Conservation (phyloP, 2,113 vertebrate species). For the Vimba vimba region DNA sequence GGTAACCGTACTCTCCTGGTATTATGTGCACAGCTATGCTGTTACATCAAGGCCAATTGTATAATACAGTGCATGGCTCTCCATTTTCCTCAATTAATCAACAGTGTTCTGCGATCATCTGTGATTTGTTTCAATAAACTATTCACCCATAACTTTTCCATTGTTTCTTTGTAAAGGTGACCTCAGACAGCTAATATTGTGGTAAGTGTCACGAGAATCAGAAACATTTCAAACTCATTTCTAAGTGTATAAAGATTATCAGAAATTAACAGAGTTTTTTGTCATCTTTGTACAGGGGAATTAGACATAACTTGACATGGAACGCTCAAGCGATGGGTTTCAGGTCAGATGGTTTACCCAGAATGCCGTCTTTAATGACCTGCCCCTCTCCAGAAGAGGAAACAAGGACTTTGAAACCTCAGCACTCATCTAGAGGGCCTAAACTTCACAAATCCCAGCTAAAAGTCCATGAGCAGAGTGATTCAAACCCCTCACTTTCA, state of each 20-base stretch:
- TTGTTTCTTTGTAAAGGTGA: conserved; percentile 76
- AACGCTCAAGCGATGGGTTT: conserved; percentile 82
- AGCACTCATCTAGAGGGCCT: conserved; percentile 35
- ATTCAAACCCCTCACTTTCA: conserved; percentile 56
- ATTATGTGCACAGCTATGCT: conserved; percentile 70
- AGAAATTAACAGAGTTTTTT: not conserved
- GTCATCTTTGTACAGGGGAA: conserved; percentile 74
- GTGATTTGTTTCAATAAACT: conserved; percentile 63
- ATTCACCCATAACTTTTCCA: conserved; percentile 32
- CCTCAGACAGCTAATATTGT: conserved; percentile 85
- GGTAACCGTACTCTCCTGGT: conserved; percentile 72
- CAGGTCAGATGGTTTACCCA: conserved; percentile 74
- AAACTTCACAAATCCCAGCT: conserved; percentile 44
- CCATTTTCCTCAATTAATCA: conserved; percentile 60
- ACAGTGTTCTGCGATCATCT: conserved; percentile 52
- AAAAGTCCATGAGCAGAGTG: conserved; percentile 44
- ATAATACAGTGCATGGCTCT: conserved; percentile 48
- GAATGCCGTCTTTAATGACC: conserved; percentile 77
- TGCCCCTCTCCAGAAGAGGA: conserved; percentile 69
- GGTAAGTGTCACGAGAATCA: conserved; percentile 73
- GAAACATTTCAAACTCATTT: not conserved
- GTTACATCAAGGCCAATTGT: conserved; percentile 63
- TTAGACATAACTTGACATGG: conserved; percentile 87
- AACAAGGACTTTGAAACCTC: not conserved
- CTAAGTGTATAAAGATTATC: not conserved